phyloP scores from a whole-genome alignment of 2,113 vertebrate species.

The Corythoichthys intestinalis region DNA sequence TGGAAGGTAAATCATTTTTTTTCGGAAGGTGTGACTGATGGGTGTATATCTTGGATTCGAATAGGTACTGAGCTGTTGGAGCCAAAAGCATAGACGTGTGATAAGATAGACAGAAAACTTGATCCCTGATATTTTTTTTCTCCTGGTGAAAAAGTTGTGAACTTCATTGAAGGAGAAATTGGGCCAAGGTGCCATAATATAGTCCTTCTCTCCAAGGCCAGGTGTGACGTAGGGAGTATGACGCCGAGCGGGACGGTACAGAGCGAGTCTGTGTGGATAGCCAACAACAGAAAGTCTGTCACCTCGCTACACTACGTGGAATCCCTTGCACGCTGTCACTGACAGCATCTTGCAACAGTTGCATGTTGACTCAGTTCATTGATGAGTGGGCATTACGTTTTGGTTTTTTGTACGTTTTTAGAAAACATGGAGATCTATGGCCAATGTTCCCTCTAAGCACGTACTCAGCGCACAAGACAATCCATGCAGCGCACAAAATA shows the following conservation, averaged over 20 bases:
- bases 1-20: conserved; percentile 50
- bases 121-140: conserved; percentile 57
- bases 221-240: conserved; percentile 64
- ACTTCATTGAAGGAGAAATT: conserved; percentile 51
- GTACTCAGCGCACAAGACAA: no score
- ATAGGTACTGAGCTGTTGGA: conserved; percentile 23
- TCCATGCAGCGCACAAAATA: no score
- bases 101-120: conserved; percentile 50
- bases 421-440: no score
- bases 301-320: conserved; percentile 48
- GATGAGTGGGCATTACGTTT: conserved; percentile 25
- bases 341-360: conserved; percentile 37
- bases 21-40: conserved; percentile 56
- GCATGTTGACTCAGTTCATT: conserved; percentile 40
- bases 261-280: conserved; percentile 62
- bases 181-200: conserved; percentile 64
- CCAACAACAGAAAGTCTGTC: conserved; percentile 66
- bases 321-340: conserved; percentile 47
- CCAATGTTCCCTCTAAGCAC: no score
- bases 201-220: conserved; percentile 64
- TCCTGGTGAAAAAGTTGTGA: conserved; percentile 55
- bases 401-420: not conserved
- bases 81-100: conserved; percentile 49
- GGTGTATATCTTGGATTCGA: conserved; percentile 47
- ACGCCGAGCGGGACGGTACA: conserved; percentile 51